Evolutionary conservation across 2,888 invertebrate genomes (phyloP), one percentile per base, ranked within the genome.

Genomic region (Chrysina gloriosa): DNA sequence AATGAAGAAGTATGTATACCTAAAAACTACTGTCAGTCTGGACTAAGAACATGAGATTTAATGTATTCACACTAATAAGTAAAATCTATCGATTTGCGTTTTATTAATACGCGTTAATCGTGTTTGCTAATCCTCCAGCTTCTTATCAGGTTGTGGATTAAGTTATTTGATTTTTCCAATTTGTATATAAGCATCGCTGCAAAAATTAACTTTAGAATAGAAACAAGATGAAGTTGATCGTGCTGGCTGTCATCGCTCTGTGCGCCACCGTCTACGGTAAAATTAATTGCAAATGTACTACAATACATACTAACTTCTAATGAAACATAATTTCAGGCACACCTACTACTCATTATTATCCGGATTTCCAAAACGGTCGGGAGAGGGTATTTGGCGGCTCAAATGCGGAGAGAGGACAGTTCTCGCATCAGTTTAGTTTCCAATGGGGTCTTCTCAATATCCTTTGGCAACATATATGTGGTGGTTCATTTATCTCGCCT

Each of bases 381-480:
- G 56, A 58, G 6, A 65, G 50, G 23, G 47, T 74, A 21, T 68
- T 70, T 16, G 71, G 71, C 50, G 74, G 74, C 3, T 64, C 69
- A 25, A 45, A 77, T 61, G 78, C 81, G 4, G 2, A 9, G 0
- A 74, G 75, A 7, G 78, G 79, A 39, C 75, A 78, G 68, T 81
- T 78, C 58, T 83, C 83, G 0, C 78, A 81, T 70, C 81, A 82
- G 65, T 77, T 80, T 19, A 81, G 83, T 16, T 50, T 83, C 14
- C 78, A 80, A 68, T 74, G 72, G 73, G 79, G 78, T 27, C 0
- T 77, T 2, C 73, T 78, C 6, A 77, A 79, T 0, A 2, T 77
- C 0, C 77, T 67, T 65, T n/a, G n/a, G n/a, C 75, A 76, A 45
- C 84, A 84, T 72, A 67, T 78, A 1, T 85, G 85, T 68, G 84